Evolutionary conservation across 1,140 invertebrate species (phyloP), one percentile per base, ranked within the genome.

Genomic region (Megalopta genalis): DNA sequence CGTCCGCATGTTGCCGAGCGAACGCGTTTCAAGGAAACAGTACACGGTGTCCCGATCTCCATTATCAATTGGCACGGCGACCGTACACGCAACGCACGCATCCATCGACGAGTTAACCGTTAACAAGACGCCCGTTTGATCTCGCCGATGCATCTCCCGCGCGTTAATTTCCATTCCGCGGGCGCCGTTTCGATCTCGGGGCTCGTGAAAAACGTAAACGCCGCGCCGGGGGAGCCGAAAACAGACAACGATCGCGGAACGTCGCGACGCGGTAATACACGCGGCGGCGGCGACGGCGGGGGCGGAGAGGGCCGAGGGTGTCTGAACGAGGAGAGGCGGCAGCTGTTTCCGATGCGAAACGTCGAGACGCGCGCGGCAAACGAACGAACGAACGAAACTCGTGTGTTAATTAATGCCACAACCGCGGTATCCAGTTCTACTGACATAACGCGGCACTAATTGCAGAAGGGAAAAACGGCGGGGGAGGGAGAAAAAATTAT

Each of bases 321-420:
- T 57, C 32, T 57, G 37, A 64, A 77, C 67, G 60, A 66, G 39
- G 10, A 25, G 66, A 49, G 42, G 59, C 66, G 49, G 49, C n/a
- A 21, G 8, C 7, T 21, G 54, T n/a, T 60, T 57, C 46, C 76
- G 69, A 71, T 77, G 68, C n/a, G 70, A 54, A 77, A 60, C 65
- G 73, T 57, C 32, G 65, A 71, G 46, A 71, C 46, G 66, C 39
- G 54, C 49, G 42, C 57, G 49, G 49, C 18, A 6, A 21, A 16
- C 16, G 16, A 52, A 52, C 46, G 27, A 32, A 46, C 76, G 69
- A 72, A 64, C 46, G 32, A 63, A 64, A 6, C 54, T 21, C 60
- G 67, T 42, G 66, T 78, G 76, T 78, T 78, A 78, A 78, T 78
- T 78, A 78, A 78, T 78, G 71, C 76, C 46, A 64, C 66, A 52